These are phyloP conservation scores for Drosophila kikkawai DNA, from an alignment of 1,140 invertebrate species.

Conservation along the genomic window DNA sequence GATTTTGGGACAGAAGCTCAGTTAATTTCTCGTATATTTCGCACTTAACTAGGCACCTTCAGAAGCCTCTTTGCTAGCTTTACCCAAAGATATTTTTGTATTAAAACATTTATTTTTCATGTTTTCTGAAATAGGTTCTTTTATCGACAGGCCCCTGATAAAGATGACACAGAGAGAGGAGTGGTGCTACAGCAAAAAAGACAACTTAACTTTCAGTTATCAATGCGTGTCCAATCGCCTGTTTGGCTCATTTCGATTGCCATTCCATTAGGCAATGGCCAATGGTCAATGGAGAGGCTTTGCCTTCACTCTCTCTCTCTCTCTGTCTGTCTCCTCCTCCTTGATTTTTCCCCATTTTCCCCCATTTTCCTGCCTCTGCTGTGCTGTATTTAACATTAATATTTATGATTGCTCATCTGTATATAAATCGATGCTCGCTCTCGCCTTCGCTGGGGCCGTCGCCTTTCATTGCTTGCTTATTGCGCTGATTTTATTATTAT, in stretches of 20 bases:
- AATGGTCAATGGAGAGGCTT: constrained; percentile 13
- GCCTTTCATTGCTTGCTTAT: constrained; percentile 75
- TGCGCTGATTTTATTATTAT: constrained; percentile 82
- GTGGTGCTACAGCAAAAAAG: neutral
- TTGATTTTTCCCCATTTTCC: neutral
- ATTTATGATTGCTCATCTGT: constrained; percentile 80
- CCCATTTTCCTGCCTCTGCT: neutral
- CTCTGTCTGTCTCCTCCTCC: too few relatives aligned
- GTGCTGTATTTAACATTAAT: constrained; percentile 79
- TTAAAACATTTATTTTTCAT: neutral
- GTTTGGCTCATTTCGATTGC: constrained; percentile 31
- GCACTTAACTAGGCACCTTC: neutral
- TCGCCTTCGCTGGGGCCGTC: constrained; percentile 12
- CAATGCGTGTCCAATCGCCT: constrained; percentile 41
- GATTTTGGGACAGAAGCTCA: neutral
- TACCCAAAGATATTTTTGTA: neutral
- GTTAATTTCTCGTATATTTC: too few relatives aligned
- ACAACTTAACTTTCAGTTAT: constrained; percentile 40
- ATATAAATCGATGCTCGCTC: constrained; percentile 53
- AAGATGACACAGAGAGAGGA: neutral
- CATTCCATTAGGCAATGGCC: constrained; percentile 48
- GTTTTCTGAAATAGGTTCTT: neutral
- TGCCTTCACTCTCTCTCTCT: neutral
- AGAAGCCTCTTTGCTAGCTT: neutral
- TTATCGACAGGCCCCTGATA: neutral